Conservation (phyloP, 2,888 invertebrate genomes). For the Drosophila villosipedis region DNA sequence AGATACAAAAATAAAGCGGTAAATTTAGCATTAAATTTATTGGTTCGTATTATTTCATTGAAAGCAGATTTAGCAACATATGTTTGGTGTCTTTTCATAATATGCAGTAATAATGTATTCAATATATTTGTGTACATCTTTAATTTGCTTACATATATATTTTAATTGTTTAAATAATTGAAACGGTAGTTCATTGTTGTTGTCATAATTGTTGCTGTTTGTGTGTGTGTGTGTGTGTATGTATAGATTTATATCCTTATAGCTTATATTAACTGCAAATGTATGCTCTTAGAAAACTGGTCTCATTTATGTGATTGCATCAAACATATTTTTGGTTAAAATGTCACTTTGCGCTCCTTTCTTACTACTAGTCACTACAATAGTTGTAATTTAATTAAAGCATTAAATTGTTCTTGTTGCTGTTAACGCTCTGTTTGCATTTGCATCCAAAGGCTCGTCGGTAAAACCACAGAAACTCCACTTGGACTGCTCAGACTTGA, state of each 20-base stretch:
- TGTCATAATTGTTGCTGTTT: constrained; percentile 43
- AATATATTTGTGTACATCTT: constrained; percentile 55
- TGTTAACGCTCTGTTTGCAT: constrained; percentile 42
- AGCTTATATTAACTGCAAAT: constrained; percentile 38
- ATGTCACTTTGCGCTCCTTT: constrained; percentile 48
- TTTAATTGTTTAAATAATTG: constrained; percentile 70
- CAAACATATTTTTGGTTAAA: constrained; percentile 63
- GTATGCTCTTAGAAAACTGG: constrained; percentile 66
- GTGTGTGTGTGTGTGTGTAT: constrained; percentile 3
- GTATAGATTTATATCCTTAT: constrained; percentile 19
- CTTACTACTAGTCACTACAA: constrained; percentile 54
- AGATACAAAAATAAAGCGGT: neutral
- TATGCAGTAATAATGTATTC: constrained; percentile 35
- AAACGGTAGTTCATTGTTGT: constrained; percentile 69
- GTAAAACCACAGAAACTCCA: constrained; percentile 92
- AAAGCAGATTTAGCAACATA: constrained; percentile 42
- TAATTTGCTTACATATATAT: constrained; percentile 42
- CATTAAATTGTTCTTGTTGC: constrained; percentile 60
- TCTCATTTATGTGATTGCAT: constrained; percentile 73
- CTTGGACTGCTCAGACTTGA: constrained; percentile 88
- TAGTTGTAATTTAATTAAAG: constrained; percentile 69
- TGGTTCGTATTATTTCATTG: constrained; percentile 59
- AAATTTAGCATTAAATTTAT: constrained; percentile 65
- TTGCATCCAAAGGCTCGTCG: constrained; percentile 50
- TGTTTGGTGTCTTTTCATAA: constrained; percentile 50